Conservation (phyloP, 2,888 invertebrate species). For the Perdita meconis region DNA sequence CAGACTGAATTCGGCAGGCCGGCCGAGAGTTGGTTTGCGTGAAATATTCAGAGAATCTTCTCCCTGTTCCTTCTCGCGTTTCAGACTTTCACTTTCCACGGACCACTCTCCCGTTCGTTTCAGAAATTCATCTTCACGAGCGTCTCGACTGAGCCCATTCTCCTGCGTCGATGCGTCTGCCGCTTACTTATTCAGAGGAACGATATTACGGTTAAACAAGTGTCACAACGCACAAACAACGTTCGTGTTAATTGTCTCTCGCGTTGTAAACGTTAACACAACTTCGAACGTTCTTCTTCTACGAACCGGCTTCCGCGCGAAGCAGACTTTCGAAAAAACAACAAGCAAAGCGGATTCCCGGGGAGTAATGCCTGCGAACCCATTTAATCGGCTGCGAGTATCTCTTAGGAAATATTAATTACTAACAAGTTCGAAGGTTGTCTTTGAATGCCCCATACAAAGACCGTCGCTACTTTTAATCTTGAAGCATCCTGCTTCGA, state of each 20-base stretch:
- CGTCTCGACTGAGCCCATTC: not conserved
- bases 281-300: too few relatives aligned
- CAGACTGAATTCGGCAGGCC: conserved; percentile 34
- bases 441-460: conserved; percentile 5
- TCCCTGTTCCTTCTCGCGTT: conserved; percentile 25
- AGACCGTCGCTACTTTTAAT: not conserved
- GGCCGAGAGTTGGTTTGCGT: conserved; percentile 15
- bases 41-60: conserved; percentile 50
- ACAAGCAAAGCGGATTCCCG: too few relatives aligned
- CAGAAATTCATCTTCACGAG: conserved; percentile 18
- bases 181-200: conserved; percentile 27
- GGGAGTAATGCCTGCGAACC: too few relatives aligned
- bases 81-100: conserved; percentile 22
- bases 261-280: too few relatives aligned
- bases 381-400: not conserved
- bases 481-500: not conserved
- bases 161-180: conserved; percentile 14
- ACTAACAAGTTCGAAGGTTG: conserved; percentile 4
- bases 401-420: not conserved
- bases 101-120: conserved; percentile 20
- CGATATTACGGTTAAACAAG: not conserved
- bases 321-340: too few relatives aligned
- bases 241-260: too few relatives aligned
- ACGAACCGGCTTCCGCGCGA: too few relatives aligned
- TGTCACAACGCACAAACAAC: conserved; percentile 24